Evolutionary conservation across 2,113 vertebrate species (phyloP).

Genomic region (Sinocyclocheilus anophthalmus): DNA sequence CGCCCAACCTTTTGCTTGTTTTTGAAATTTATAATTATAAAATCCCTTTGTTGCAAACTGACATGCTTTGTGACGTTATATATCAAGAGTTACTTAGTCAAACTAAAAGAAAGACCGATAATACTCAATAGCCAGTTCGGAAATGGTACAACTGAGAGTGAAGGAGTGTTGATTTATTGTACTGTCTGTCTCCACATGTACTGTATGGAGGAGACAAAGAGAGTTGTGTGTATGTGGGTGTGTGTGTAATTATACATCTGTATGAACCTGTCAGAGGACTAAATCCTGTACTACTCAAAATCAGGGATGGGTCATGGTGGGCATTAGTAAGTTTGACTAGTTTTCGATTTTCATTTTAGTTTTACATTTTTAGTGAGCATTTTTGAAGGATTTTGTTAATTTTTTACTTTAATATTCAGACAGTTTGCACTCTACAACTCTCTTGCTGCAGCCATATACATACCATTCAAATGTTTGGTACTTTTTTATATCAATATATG

Average conservation of each 20-base stretch:
- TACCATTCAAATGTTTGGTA: background rate
- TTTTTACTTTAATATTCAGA: background rate
- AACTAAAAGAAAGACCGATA: background rate
- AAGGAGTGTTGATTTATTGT: background rate
- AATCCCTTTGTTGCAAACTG: slow-evolving; percentile 11
- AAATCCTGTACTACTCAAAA: background rate
- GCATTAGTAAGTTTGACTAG: background rate
- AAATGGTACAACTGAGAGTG: background rate
- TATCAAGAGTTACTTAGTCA: slow-evolving; percentile 2
- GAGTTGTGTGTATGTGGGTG: background rate
- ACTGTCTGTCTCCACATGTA: slow-evolving; percentile 6
- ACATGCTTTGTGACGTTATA: background rate
- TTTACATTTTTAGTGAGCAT: background rate
- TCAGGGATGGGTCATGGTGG: background rate
- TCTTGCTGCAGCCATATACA: background rate
- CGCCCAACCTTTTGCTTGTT: slow-evolving; percentile 4
- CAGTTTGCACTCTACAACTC: background rate
- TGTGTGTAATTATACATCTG: background rate
- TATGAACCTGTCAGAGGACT: slow-evolving; percentile 2
- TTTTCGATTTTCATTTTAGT: background rate
- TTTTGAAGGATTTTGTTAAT: background rate
- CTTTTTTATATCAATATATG: background rate
- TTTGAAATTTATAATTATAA: slow-evolving; percentile 33
- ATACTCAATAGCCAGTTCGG: background rate
- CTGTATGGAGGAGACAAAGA: slow-evolving; percentile 10